Evolutionary conservation across 2,797 vertebrate genomes (phyloP).

Genomic region (Forpus xanthops): DNA sequence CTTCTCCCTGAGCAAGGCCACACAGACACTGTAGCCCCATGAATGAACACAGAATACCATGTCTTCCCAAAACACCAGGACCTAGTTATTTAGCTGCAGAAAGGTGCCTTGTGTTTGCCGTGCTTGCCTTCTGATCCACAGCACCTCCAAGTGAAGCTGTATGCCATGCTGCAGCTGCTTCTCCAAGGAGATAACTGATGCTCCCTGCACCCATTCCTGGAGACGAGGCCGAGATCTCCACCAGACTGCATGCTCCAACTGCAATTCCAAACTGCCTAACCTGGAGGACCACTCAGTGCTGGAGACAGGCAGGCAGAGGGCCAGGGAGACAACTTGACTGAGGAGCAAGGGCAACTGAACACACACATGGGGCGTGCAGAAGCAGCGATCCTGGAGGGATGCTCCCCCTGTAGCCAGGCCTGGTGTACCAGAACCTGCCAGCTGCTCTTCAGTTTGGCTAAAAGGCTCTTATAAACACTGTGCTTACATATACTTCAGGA

Average conservation of each 20-base stretch:
- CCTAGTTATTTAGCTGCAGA: not conserved
- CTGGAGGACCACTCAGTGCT: not conserved
- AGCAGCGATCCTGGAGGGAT: not conserved
- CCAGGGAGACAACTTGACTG: no score
- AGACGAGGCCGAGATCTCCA: accelerated
- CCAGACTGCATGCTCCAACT: accelerated
- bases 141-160: accelerated
- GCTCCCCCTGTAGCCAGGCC: not conserved
- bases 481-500: not conserved
- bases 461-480: not conserved
- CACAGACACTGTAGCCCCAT: accelerated
- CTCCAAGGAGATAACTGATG: not conserved
- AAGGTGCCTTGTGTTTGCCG: not conserved
- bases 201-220: not conserved
- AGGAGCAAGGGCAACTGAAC: not conserved
- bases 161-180: accelerated
- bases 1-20: accelerated
- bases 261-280: accelerated
- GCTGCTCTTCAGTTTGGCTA: not conserved
- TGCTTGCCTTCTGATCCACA: not conserved
- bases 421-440: not conserved
- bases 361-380: accelerated
- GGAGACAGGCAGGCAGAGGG: not conserved
- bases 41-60: accelerated
- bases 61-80: not conserved